Conservation (phyloP, 2,113 vertebrate species). For the Corythornis cristatus region DNA sequence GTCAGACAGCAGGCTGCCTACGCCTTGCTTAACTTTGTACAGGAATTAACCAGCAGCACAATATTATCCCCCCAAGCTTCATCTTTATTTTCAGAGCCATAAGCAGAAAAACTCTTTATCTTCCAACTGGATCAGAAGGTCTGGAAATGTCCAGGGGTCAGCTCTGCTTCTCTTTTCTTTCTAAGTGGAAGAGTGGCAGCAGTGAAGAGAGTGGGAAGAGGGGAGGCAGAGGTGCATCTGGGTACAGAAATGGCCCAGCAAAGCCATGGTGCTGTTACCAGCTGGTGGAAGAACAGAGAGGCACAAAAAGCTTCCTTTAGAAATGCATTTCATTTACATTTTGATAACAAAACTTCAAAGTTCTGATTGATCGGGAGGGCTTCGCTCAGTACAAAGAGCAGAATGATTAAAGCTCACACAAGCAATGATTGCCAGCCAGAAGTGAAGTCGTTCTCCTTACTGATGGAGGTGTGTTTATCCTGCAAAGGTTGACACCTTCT, state of each 20-base stretch:
- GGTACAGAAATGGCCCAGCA: background rate
- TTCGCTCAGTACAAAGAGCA: background rate
- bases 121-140: background rate
- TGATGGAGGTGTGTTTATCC: background rate
- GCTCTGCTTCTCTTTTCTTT: background rate
- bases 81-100: constrained; percentile 61
- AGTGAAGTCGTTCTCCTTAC: background rate
- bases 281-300: background rate
- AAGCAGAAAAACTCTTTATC: constrained; percentile 51
- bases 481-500: background rate
- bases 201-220: background rate
- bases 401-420: constrained; percentile 25
- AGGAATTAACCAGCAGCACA: background rate
- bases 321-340: constrained; percentile 26
- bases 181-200: background rate
- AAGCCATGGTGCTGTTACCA: background rate
- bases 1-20: background rate
- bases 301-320: background rate
- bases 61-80: constrained; percentile 30
- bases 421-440: background rate
- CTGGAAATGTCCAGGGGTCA: background rate
- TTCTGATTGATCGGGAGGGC: constrained; percentile 23
- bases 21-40: background rate
- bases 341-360: constrained; percentile 39
- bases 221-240: background rate